A percentile compares a stretch with the other conserved stretches of the same genome.
These are phyloP conservation scores for Alfaro cultratus DNA, from an alignment of 2,797 vertebrate species.

Conservation along the genomic window DNA sequence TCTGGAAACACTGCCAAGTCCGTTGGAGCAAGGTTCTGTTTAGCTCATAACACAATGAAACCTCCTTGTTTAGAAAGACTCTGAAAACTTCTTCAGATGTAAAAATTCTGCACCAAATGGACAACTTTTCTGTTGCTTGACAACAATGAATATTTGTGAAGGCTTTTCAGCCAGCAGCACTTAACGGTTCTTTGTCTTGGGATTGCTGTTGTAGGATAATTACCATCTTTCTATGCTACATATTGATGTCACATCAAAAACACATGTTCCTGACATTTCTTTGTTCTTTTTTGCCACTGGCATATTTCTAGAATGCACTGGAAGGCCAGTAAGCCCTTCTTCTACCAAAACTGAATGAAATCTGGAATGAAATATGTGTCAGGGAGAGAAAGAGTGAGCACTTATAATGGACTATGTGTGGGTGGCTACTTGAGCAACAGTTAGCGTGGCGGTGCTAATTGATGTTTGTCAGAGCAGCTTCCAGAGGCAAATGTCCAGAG, in stretches of 20 bases:
- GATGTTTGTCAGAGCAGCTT: constrained; percentile 70
- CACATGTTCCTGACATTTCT: constrained; percentile 39
- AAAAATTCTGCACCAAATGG: background rate
- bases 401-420: constrained; percentile 59
- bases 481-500: constrained; percentile 74
- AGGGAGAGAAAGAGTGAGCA: constrained; percentile 33
- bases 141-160: background rate
- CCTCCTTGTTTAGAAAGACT: background rate
- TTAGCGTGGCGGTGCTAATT: constrained; percentile 67
- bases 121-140: constrained; percentile 13
- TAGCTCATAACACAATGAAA: background rate
- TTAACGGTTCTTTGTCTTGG: constrained; percentile 28
- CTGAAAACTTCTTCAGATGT: constrained; percentile 1
- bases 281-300: constrained; percentile 40
- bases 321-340: constrained; percentile 28
- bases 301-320: constrained; percentile 54
- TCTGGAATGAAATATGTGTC: constrained; percentile 38
- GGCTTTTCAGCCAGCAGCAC: constrained; percentile 8
- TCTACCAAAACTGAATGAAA: constrained; percentile 41
- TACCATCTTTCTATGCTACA: constrained; percentile 43
- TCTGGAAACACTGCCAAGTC: constrained; percentile 42
- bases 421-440: constrained; percentile 70
- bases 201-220: constrained; percentile 39
- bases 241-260: constrained; percentile 64
- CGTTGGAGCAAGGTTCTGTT: constrained; percentile 31